Evolutionary conservation across 2,797 vertebrate species (phyloP).

Genomic region (Rhinichthys osculus): DNA sequence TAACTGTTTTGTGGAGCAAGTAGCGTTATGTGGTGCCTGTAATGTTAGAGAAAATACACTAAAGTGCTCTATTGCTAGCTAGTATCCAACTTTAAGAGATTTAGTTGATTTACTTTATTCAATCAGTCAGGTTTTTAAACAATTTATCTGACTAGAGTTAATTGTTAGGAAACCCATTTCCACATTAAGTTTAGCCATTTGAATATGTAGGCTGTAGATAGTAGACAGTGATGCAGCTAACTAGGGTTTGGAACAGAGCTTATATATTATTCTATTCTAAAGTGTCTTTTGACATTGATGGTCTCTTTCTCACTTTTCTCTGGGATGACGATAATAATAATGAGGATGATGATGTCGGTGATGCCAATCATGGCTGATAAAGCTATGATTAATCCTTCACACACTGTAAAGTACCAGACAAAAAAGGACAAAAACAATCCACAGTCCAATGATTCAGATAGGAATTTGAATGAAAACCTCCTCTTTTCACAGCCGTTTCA

Average conservation of each 20-base stretch:
- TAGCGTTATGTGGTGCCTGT: background rate
- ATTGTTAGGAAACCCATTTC: background rate
- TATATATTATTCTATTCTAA: background rate
- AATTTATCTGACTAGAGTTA: background rate
- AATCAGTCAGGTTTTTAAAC: background rate
- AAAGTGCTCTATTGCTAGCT: background rate
- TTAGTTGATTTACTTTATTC: background rate
- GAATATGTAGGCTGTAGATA: background rate
- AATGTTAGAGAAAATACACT: background rate
- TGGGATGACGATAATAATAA: background rate
- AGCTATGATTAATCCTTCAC: conserved; percentile 43
- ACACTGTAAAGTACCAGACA: conserved; percentile 35
- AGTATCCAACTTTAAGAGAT: background rate
- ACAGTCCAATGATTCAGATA: conserved; percentile 36
- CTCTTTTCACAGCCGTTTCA: conserved; percentile 17
- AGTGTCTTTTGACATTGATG: conserved; percentile 5
- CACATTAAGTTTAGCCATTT: background rate
- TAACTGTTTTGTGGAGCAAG: background rate
- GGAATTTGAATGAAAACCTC: conserved; percentile 12
- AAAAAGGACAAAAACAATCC: conserved; percentile 26
- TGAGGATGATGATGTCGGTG: conserved; percentile 23
- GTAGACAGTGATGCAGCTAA: background rate
- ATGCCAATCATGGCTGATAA: conserved; percentile 10
- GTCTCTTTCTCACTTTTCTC: background rate
- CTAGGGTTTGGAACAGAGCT: background rate